phyloP scores from a whole-genome alignment of 2,113 vertebrate species.

The Trogon surrucura region DNA sequence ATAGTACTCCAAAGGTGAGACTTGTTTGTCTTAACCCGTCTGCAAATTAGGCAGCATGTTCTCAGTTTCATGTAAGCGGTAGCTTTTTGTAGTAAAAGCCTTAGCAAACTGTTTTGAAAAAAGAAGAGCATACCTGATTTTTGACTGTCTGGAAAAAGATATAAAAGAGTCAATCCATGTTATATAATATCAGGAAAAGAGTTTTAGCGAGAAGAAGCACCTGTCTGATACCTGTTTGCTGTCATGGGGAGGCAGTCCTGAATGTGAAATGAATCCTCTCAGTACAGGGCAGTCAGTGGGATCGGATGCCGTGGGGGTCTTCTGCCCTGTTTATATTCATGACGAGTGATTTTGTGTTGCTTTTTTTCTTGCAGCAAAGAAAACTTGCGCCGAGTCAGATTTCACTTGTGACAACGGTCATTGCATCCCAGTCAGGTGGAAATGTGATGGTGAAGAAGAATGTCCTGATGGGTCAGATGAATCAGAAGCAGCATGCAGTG shows the following conservation, averaged over 20 bases:
- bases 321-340: neutral
- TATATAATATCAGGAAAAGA: neutral
- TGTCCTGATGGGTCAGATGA: conserved; percentile 93
- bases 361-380: conserved; percentile 84
- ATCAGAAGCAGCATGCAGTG: conserved; percentile 90
- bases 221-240: neutral
- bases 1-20: neutral
- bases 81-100: neutral
- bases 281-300: neutral
- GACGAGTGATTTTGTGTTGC: neutral
- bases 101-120: neutral
- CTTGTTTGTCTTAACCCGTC: neutral
- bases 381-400: conserved; percentile 90
- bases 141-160: neutral
- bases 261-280: neutral
- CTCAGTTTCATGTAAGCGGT: neutral
- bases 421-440: conserved; percentile 92
- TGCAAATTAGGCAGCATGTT: neutral
- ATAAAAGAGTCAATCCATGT: neutral
- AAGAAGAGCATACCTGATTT: neutral
- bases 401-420: conserved; percentile 94
- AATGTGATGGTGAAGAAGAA: conserved; percentile 93
- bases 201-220: neutral
- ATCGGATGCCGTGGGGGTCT: neutral
- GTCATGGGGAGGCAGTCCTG: neutral